Percentiles rank a stretch among this genome's conserved stretches.
These are phyloP conservation scores for Ailuropoda melanoleuca DNA, from an alignment of 2,113 vertebrate genomes.

Conservation along the genomic window DNA sequence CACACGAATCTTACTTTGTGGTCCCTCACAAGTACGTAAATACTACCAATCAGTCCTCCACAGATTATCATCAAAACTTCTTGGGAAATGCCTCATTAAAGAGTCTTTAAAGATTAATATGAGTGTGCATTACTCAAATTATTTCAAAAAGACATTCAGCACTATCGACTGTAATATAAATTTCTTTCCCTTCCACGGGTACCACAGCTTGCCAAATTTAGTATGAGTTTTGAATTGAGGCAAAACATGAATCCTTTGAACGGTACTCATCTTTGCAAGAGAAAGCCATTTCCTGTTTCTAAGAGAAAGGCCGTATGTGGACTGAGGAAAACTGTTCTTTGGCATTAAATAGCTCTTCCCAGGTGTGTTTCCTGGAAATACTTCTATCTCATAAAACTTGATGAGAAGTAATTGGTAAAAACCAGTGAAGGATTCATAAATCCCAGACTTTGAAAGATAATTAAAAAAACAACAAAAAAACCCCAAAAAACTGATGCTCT, in stretches of 20 bases:
- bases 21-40: slow-evolving; percentile 86
- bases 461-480: too few relatives aligned
- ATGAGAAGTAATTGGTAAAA: not conserved
- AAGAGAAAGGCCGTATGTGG: slow-evolving; percentile 22
- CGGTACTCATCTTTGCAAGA: not conserved
- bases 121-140: slow-evolving; percentile 66
- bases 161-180: not conserved
- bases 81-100: slow-evolving; percentile 82
- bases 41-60: slow-evolving; percentile 89
- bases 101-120: slow-evolving; percentile 78
- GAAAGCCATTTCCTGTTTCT: slow-evolving; percentile 55
- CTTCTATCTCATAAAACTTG: not conserved
- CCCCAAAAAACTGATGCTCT: not conserved
- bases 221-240: slow-evolving; percentile 47
- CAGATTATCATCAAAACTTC: slow-evolving; percentile 86
- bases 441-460: not conserved
- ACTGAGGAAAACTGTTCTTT: not conserved
- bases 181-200: slow-evolving; percentile 62
- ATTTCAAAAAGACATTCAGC: slow-evolving; percentile 64
- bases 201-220: slow-evolving; percentile 52
- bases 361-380: not conserved
- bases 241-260: slow-evolving; percentile 46
- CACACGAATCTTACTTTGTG: slow-evolving; percentile 85
- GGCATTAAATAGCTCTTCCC: not conserved
- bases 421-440: not conserved